Percentiles rank a stretch among this genome's conserved stretches.
These are phyloP conservation scores for Anthopleura xanthogrammica DNA, from an alignment of 92 coral and sea anemone genomes.

Conservation along the genomic window DNA sequence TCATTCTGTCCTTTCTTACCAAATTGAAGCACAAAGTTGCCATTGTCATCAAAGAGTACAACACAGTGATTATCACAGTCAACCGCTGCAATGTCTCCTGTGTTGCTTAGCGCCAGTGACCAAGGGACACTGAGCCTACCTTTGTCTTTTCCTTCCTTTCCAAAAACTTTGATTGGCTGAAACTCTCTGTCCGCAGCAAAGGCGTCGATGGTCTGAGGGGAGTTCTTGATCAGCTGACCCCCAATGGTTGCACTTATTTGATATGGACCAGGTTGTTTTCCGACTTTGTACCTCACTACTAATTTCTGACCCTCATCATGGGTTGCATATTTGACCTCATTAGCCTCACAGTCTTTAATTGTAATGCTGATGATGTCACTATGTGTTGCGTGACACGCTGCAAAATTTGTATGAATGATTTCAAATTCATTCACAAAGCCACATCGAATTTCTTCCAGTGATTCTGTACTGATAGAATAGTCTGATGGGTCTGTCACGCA, in stretches of 20 bases:
- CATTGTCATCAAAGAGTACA: slow-evolving; percentile 8
- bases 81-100: background rate
- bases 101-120: background rate
- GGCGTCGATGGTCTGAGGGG: background rate
- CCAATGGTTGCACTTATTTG: background rate
- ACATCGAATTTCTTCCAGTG: background rate
- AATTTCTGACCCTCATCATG: background rate
- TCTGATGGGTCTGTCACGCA: slow-evolving; percentile 20
- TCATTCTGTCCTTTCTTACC: slow-evolving; percentile 13
- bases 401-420: background rate
- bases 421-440: slow-evolving; percentile 10
- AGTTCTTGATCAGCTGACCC: background rate
- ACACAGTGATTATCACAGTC: background rate
- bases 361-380: background rate
- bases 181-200: background rate
- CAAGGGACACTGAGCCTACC: background rate
- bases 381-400: slow-evolving; percentile 2
- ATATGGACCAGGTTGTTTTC: background rate
- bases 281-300: background rate
- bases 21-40: slow-evolving; percentile 20
- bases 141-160: background rate
- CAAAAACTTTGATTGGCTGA: background rate
- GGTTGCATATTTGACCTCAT: background rate
- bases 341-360: background rate
- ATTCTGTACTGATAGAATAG: background rate